Evolutionary conservation across 2,797 vertebrate species (phyloP), one percentile per base, ranked within the genome.

Genomic region (Adelosebastes latens): DNA sequence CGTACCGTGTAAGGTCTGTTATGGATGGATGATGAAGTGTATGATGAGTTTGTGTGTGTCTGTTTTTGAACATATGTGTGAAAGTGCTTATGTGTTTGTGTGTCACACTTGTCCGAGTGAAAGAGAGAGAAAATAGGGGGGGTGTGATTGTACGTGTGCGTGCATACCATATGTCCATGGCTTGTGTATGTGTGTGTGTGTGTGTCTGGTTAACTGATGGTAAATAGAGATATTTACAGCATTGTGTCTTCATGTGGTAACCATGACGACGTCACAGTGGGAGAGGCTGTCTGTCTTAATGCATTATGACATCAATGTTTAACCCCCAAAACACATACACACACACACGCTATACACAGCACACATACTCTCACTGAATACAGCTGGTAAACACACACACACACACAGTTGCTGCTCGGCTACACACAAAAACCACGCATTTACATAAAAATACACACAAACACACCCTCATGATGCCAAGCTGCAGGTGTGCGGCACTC

Each of bases 161-260:
- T 69, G 70, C 69, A 58, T 77, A 67, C 72, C 82, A 79, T 87
- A 82, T 89, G 85, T 71, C 55, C 67, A 56, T 14, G 25, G 55
- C 12, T 66, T 52, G 29, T 79, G 42, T 39, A 7, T 68, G 46
- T 53, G 34, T 64, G 72, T 78, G 72, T 69, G 71, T 73, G 56
- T 73, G 63, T 76, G 75, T 80, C 67, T 70, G 53, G 56, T 87
- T 80, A 88, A 88, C 83, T 94, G 88, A 94, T 93, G 91, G 91
- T 90, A 94, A 94, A 95, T 92, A 92, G 89, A 94, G 94, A 95
- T 95, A 94, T 95, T 94, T 94, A 91, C 93, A 89, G 87, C 89
- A 88, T 94, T 94, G 89, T 92, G 91, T 93, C 94, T 92, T 90
- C 87, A 87, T 93, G 87, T 86, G 90, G 94, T 96, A 91, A 92